Percentiles rank a stretch among this genome's conserved stretches.
phyloP scores from a whole-genome alignment of 2,113 vertebrate species.

The Oceanites oceanicus region DNA sequence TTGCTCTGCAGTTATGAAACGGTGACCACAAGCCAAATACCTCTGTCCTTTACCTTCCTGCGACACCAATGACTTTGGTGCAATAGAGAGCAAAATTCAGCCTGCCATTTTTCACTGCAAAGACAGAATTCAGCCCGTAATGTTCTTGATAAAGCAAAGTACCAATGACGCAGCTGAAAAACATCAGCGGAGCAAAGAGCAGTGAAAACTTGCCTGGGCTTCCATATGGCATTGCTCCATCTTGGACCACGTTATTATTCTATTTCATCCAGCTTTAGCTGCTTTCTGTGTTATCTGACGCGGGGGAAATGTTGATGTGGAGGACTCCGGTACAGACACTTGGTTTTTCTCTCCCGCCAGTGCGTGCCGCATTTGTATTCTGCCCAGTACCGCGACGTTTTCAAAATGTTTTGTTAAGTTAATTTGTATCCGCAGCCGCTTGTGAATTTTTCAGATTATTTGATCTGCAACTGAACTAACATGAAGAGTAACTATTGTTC shows the following conservation, averaged over 20 bases:
- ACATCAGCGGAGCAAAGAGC: conserved; percentile 45
- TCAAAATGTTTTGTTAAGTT: conserved; percentile 53
- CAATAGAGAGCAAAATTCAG: neutral
- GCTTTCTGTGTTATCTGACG: neutral
- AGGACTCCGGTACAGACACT: neutral
- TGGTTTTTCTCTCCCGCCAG: neutral
- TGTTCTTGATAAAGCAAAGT: conserved; percentile 4
- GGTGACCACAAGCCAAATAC: conserved; percentile 15
- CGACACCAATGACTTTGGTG: conserved; percentile 14
- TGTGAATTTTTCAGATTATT: conserved; percentile 43
- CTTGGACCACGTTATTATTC: neutral
- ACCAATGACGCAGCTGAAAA: conserved; percentile 64
- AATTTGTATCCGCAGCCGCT: conserved; percentile 61
- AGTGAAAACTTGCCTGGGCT: conserved; percentile 47
- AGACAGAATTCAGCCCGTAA: neutral
- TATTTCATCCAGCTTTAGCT: conserved; percentile 2
- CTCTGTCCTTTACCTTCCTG: conserved; percentile 15
- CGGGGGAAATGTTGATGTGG: conserved; percentile 21
- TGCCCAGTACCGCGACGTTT: neutral
- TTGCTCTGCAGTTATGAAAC: conserved; percentile 6
- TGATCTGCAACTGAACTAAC: conserved; percentile 56
- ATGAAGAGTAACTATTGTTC: conserved; percentile 18
- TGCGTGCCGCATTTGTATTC: conserved; percentile 30
- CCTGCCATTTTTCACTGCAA: conserved; percentile 6
- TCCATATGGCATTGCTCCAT: conserved; percentile 51